Conservation (phyloP, 1,140 invertebrate species). For the Artemia franciscana region DNA sequence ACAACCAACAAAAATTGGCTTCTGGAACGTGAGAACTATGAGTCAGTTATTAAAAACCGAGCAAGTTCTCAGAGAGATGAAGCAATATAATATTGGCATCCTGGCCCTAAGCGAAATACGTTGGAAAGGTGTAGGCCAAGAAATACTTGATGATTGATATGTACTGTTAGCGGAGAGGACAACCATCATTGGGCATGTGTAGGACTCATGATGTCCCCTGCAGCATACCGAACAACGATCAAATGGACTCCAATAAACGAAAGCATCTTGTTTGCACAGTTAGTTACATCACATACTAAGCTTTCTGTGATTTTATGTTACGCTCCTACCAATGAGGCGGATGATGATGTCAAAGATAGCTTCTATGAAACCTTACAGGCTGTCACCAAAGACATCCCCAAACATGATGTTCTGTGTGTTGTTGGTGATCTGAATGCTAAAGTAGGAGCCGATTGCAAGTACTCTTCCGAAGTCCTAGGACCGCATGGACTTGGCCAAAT, state of each 20-base stretch:
- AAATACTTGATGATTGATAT: background rate
- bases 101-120: background rate
- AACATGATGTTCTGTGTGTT: background rate
- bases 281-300: background rate
- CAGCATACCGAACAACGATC: background rate
- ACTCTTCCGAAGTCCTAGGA: too few relatives aligned
- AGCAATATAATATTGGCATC: background rate
- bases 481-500: background rate
- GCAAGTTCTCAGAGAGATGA: background rate
- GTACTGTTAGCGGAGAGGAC: background rate
- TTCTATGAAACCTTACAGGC: background rate
- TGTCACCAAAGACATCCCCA: background rate
- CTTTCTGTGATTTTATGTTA: background rate
- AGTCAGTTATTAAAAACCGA: background rate
- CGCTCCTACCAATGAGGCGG: background rate
- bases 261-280: background rate
- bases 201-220: background rate
- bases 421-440: background rate
- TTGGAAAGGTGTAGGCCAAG: background rate
- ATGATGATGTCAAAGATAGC: background rate
- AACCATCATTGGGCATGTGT: background rate
- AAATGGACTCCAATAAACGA: background rate
- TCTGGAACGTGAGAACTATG: too few relatives aligned
- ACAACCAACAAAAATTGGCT: too few relatives aligned
- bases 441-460: background rate